Conservation (phyloP, 2,797 vertebrate species). For the Ctenopoma kingsleyae region DNA sequence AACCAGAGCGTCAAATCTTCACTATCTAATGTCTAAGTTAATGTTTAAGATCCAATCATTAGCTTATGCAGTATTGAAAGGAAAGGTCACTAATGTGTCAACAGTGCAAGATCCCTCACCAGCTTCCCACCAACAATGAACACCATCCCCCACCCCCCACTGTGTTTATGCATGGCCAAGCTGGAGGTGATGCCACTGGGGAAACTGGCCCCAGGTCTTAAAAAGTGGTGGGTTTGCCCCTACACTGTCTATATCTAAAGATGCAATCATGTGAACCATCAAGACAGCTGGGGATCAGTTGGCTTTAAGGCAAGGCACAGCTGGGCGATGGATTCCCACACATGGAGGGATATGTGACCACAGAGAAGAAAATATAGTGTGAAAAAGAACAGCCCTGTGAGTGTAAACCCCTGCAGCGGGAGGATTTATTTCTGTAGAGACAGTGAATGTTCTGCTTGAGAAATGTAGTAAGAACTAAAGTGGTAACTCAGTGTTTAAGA, state of each 20-base stretch:
- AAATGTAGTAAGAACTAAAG: constrained; percentile 43
- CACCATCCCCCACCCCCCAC: constrained; percentile 22
- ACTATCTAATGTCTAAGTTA: constrained; percentile 24
- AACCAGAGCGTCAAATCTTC: constrained; percentile 7
- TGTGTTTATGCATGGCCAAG: constrained; percentile 40
- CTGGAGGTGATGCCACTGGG: constrained; percentile 43
- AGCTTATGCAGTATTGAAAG: not conserved
- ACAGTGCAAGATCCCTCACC: constrained; percentile 36
- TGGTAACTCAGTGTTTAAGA: constrained; percentile 48
- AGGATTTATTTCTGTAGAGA: constrained; percentile 62
- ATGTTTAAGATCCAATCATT: not conserved
- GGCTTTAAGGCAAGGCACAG: constrained; percentile 67
- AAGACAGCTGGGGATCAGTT: constrained; percentile 61
- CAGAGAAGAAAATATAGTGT: constrained; percentile 46
- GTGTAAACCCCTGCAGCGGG: constrained; percentile 52
- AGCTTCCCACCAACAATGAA: constrained; percentile 42
- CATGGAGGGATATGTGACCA: constrained; percentile 55
- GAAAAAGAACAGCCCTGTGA: constrained; percentile 57
- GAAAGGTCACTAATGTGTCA: constrained; percentile 28
- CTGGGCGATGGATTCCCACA: constrained; percentile 59
- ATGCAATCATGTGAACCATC: constrained; percentile 62
- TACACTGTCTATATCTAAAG: constrained; percentile 62
- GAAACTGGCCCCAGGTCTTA: constrained; percentile 52
- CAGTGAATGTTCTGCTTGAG: constrained; percentile 42
- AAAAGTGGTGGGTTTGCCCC: constrained; percentile 55